A percentile compares a stretch with the other conserved stretches of the same genome.
Conservation (phyloP, 2,888 invertebrate species). For the Leptopterna dolabrata region DNA sequence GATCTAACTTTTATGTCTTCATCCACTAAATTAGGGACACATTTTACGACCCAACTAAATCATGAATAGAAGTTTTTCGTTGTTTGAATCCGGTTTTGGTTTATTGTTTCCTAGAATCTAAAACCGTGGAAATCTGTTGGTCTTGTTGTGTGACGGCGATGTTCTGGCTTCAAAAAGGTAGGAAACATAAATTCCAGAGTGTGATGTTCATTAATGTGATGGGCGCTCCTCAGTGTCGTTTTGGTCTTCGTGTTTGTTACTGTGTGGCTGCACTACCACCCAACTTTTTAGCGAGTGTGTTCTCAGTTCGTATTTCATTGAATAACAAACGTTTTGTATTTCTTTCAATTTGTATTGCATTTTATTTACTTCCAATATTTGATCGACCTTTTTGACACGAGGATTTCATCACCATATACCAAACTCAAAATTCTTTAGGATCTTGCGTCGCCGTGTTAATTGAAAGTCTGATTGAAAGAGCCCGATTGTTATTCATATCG, state of each 20-base stretch:
- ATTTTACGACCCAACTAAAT: constrained; percentile 28
- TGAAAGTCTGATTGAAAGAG: too few species aligned
- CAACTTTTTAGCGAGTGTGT: too few species aligned
- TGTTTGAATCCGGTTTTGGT: neutral
- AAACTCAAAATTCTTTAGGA: neutral
- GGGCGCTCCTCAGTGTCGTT: too few species aligned
- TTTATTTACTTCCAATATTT: neutral
- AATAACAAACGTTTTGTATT: too few species aligned
- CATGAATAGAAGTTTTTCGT: constrained; percentile 1
- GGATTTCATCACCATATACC: neutral
- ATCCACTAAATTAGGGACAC: neutral
- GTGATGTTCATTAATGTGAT: too few species aligned
- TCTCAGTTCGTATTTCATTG: too few species aligned
- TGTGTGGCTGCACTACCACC: too few species aligned
- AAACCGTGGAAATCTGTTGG: neutral
- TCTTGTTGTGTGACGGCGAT: neutral
- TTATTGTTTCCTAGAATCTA: neutral
- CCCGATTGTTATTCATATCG: too few species aligned
- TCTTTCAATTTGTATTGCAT: too few species aligned
- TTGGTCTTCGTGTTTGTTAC: too few species aligned
- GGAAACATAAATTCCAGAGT: neutral
- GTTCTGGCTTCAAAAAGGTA: neutral
- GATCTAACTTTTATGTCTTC: neutral
- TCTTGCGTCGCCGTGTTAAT: neutral
- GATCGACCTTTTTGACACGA: neutral